These are phyloP conservation scores for Drosophila colorata DNA, from an alignment of 2,888 invertebrate species.

Conservation along the genomic window DNA sequence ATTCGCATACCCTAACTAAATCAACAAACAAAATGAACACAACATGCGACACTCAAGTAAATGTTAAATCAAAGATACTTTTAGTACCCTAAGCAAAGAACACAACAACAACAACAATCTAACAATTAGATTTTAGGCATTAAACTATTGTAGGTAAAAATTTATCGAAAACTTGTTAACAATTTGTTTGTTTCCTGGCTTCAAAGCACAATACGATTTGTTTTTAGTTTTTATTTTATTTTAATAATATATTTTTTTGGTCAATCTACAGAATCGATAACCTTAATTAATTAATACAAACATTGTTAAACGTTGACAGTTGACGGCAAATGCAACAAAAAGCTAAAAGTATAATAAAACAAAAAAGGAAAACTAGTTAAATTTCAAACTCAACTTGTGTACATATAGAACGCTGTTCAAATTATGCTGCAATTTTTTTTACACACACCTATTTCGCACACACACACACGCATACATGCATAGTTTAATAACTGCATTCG, in stretches of 20 bases:
- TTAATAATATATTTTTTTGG: conserved; percentile 7
- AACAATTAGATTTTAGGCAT: conserved; percentile 43
- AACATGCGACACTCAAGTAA: conserved; percentile 69
- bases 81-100: conserved; percentile 42
- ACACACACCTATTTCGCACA: conserved; percentile 25
- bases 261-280: conserved; percentile 14
- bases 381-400: conserved; percentile 35
- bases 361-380: conserved; percentile 34
- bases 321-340: conserved; percentile 5
- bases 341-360: not conserved
- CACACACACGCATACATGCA: conserved; percentile 7
- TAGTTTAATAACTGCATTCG: conserved; percentile 5
- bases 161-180: conserved; percentile 32
- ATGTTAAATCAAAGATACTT: conserved; percentile 75
- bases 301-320: conserved; percentile 22
- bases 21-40: conserved; percentile 26
- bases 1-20: conserved; percentile 46
- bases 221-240: not conserved
- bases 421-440: conserved; percentile 31
- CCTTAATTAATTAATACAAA: not conserved
- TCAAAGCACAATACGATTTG: conserved; percentile 22
- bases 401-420: conserved; percentile 36
- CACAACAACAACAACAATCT: conserved; percentile 22
- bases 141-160: conserved; percentile 31
- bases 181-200: conserved; percentile 28